These are phyloP conservation scores for Myopa testacea DNA, from an alignment of 2,888 invertebrate genomes.

Conservation along the genomic window DNA sequence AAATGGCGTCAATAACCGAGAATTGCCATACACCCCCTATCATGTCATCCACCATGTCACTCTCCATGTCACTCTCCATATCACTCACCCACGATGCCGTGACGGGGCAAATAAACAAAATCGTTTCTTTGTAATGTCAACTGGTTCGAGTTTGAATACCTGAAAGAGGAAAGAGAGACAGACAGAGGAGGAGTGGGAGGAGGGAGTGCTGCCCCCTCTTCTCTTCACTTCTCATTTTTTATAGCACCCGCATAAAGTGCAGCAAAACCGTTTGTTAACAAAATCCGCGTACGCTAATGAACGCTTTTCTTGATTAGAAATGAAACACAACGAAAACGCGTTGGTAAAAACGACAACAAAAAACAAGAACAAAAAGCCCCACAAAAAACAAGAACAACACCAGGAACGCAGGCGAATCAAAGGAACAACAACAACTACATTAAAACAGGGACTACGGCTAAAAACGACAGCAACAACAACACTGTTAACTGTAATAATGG, in stretches of 20 bases:
- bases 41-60: too few species aligned
- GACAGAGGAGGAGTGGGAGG: too few species aligned
- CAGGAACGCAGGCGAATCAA: too few species aligned
- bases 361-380: neutral
- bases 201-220: neutral
- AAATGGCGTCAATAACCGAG: conserved; percentile 7
- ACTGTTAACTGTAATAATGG: too few species aligned
- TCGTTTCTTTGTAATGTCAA: neutral
- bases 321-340: neutral
- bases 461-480: too few species aligned
- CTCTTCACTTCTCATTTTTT: neutral
- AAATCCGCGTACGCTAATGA: conserved; percentile 39
- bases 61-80: too few species aligned
- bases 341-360: neutral
- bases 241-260: neutral
- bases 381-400: too few species aligned
- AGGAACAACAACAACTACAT: too few species aligned
- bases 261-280: conserved; percentile 31
- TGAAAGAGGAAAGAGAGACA: too few species aligned
- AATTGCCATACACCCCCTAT: neutral
- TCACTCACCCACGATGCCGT: too few species aligned
- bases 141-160: too few species aligned
- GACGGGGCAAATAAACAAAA: neutral
- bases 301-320: conserved; percentile 46
- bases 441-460: too few species aligned